Base-by-base conservation (phyloP, 2,113 vertebrate genomes). In the Regulus satrapa region DNA sequence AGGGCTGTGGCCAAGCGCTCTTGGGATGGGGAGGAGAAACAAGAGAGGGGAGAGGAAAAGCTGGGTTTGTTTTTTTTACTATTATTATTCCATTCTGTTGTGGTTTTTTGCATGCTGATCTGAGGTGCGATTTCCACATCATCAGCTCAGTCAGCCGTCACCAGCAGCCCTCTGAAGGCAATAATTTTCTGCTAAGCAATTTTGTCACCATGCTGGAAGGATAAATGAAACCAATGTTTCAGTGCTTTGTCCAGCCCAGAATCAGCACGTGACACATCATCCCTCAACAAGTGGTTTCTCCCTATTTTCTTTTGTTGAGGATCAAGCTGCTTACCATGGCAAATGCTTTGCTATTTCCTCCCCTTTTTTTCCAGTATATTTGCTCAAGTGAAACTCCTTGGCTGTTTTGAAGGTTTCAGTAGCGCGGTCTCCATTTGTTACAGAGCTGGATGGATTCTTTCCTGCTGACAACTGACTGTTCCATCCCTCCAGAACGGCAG, bases 131-230 rank as follows among this genome's bases (percentile, higher is more conserved):
- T 93, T 94, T 95, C 80, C 78, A 69, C 64, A 62, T 92, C 80
- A 92, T 67, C 87, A 75, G 83, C 71, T 85, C 97, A 76, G 71
- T 94, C 75, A 91, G 63, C 74, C 25, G 1, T 85, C 61, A 51
- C 45, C 62, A 46, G 92, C 94, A 81, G 73, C 29, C 73, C 56
- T 86, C 66, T 32, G 71, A 97, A 91, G 45, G 86, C 85, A 86
- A 38, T 69, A 62, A 38, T 92, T 91, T 96, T 96, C 62, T 90
- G 81, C 92, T 73, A 94, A 94, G 91, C 48, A 80, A 69, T 89
- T 95, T 92, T 96, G 81, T 97, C 88, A 84, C n/a, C 3, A 0
- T 56, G 68, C 78, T 58, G 75, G 54, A 92, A 89, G 72, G 72
- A 95, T 69, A 96, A 94, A 92, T 51, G 78, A 91, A 92, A 86